A percentile compares a stretch with the other conserved stretches of the same genome.
These are phyloP conservation scores for Brienomyrus longianalis DNA, from an alignment of 2,113 vertebrate species.

Conservation along the genomic window DNA sequence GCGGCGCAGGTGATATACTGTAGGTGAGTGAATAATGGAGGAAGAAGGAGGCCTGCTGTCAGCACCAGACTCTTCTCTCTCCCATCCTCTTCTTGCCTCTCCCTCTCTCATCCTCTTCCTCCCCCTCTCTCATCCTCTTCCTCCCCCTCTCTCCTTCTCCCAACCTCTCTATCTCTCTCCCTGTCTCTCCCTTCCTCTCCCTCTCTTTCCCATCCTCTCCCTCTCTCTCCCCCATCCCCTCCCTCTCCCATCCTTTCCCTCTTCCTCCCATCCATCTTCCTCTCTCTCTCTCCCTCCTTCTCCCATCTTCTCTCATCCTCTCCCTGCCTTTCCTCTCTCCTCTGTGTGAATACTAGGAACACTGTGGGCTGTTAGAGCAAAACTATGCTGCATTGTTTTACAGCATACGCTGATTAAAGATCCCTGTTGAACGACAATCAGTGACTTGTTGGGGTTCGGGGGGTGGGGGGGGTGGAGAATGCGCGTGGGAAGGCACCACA, in stretches of 20 bases:
- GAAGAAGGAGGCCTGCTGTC: not conserved
- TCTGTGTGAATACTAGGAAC: not conserved
- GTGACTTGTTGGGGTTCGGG: conserved; percentile 29
- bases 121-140: too few species aligned
- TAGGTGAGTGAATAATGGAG: not conserved
- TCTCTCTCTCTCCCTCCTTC: too few species aligned
- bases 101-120: not conserved
- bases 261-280: not conserved
- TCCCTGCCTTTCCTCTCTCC: not conserved
- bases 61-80: conserved; percentile 39
- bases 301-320: not conserved
- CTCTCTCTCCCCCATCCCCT: not conserved
- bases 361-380: not conserved
- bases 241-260: not conserved
- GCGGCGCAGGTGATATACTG: not conserved
- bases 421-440: conserved; percentile 43
- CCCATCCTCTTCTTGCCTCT: not conserved
- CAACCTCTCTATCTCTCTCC: too few species aligned
- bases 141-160: not conserved
- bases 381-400: not conserved
- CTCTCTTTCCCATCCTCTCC: too few species aligned
- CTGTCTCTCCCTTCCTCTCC: too few species aligned
- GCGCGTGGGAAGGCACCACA: not conserved
- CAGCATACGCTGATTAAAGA: not conserved
- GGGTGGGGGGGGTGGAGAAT: not conserved